Conservation (phyloP, 2,797 vertebrate genomes). For the Cyclopterus lumpus region DNA sequence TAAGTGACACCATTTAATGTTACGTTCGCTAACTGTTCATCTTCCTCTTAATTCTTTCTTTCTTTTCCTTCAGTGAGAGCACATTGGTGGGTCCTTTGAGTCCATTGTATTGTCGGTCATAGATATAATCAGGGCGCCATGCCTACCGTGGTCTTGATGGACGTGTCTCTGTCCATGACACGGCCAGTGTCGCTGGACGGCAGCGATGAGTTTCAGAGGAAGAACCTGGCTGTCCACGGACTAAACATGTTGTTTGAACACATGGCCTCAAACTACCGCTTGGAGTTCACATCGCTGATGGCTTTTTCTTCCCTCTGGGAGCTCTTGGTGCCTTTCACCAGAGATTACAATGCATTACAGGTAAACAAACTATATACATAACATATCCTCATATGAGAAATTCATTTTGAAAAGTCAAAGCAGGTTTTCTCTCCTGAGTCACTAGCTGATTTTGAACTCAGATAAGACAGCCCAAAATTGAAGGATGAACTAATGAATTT, state of each 20-base stretch:
- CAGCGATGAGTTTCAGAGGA: slow-evolving; percentile 95
- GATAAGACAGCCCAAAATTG: background rate
- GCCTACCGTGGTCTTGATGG: slow-evolving; percentile 97
- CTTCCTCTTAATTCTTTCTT: background rate
- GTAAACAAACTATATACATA: slow-evolving; percentile 61
- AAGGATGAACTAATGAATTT: background rate
- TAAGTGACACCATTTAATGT: background rate
- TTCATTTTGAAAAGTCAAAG: background rate
- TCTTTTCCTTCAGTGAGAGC: slow-evolving; percentile 18
- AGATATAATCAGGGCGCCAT: slow-evolving; percentile 76
- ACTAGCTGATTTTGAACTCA: background rate
- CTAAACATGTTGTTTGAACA: slow-evolving; percentile 98
- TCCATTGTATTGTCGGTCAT: background rate
- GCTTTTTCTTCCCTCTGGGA: slow-evolving; percentile 98
- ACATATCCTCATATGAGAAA: background rate
- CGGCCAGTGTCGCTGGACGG: slow-evolving; percentile 93
- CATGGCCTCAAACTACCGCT: slow-evolving; percentile 97
- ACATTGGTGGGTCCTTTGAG: slow-evolving; percentile 9
- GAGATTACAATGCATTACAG: slow-evolving; percentile 98
- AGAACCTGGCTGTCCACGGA: slow-evolving; percentile 95
- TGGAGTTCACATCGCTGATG: slow-evolving; percentile 95
- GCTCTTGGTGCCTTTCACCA: slow-evolving; percentile 95
- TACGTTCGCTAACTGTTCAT: background rate
- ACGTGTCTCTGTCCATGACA: slow-evolving; percentile 98
- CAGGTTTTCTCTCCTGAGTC: background rate